Conservation (phyloP, 2,888 invertebrate genomes). For the Galerucella pusilla region DNA sequence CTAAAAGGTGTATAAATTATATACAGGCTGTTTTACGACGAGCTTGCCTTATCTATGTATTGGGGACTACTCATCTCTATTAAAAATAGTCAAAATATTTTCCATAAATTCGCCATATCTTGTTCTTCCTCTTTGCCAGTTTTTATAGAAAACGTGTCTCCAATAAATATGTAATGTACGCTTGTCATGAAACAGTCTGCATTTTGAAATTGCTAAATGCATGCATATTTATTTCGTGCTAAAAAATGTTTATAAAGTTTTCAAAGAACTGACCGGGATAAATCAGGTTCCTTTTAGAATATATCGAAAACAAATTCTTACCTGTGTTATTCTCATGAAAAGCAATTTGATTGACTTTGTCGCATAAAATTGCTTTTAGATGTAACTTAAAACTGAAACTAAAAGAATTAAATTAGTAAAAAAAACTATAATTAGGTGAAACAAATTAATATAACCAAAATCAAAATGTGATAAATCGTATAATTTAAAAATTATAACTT, state of each 20-base stretch:
- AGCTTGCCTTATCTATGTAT: too few relatives aligned
- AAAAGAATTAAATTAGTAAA: constrained; percentile 62
- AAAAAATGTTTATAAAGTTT: constrained; percentile 49
- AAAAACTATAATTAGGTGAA: constrained; percentile 27
- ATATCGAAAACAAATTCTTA: constrained; percentile 45
- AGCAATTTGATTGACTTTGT: constrained; percentile 49
- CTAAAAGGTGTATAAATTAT: too few relatives aligned
- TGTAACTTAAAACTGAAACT: constrained; percentile 67
- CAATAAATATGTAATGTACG: too few relatives aligned
- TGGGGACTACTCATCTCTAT: too few relatives aligned
- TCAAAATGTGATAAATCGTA: background rate
- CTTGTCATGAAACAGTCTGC: too few relatives aligned
- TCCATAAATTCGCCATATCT: too few relatives aligned
- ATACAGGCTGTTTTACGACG: too few relatives aligned
- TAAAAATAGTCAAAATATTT: too few relatives aligned
- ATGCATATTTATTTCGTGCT: background rate
- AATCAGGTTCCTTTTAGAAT: constrained; percentile 14
- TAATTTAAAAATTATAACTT: too few relatives aligned
- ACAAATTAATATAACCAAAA: constrained; percentile 1
- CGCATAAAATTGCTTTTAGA: constrained; percentile 60
- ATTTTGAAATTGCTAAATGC: background rate
- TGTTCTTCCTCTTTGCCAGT: too few relatives aligned
- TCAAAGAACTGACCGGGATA: constrained; percentile 16
- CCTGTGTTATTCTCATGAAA: constrained; percentile 49
- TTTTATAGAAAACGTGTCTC: too few relatives aligned